Conservation (phyloP, 2,113 vertebrate genomes). For the Progne subis region DNA sequence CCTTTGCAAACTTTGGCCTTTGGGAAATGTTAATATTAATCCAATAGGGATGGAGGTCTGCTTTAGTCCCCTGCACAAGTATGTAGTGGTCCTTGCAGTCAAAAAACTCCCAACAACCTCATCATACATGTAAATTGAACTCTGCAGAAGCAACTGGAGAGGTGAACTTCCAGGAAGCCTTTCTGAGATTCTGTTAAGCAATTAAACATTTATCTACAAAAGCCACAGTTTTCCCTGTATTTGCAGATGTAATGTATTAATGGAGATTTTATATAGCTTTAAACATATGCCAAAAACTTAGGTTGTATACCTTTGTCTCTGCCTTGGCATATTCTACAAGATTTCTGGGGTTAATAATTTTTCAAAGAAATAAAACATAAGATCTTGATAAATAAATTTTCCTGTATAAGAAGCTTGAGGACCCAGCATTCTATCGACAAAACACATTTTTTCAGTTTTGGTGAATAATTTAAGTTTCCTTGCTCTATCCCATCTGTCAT, state of each 20-base stretch:
- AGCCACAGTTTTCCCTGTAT: neutral
- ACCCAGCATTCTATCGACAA: neutral
- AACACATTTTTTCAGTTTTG: neutral
- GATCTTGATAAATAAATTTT: neutral
- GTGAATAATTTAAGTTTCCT: neutral
- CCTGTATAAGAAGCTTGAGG: neutral
- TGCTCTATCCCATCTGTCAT: neutral
- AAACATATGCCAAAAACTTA: neutral
- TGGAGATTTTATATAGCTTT: neutral
- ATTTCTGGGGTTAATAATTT: neutral
- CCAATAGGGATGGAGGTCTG: accelerated
- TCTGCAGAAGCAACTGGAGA: neutral
- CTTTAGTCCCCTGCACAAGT: neutral
- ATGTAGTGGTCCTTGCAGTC: neutral
- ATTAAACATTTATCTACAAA: neutral
- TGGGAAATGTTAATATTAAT: neutral
- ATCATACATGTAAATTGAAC: neutral
- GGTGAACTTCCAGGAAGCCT: neutral
- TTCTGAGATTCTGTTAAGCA: neutral
- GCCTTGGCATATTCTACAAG: neutral
- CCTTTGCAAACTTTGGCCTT: neutral
- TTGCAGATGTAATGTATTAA: neutral
- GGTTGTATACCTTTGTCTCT: neutral
- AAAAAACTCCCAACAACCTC: neutral
- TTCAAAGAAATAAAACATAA: neutral